A percentile compares a stretch with the other conserved stretches of the same genome.
Conservation (phyloP, 2,797 vertebrate species). For the Pipistrellus nathusii region DNA sequence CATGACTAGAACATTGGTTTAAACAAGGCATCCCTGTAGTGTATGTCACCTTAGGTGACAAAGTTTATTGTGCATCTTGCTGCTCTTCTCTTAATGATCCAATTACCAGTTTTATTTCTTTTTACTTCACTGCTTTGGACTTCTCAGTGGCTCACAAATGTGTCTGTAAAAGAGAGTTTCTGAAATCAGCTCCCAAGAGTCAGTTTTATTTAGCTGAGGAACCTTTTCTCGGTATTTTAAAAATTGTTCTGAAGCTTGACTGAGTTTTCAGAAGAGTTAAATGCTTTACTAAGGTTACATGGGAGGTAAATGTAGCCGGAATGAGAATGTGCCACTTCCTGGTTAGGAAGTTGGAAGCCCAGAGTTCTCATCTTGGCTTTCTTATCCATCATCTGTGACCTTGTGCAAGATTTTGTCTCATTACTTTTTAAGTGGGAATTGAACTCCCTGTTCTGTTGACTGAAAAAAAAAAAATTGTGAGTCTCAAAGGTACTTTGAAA, state of each 20-base stretch:
- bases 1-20: not conserved
- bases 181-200: not conserved
- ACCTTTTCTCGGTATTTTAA: not conserved
- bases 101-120: not conserved
- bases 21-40: not conserved
- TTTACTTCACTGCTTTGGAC: not conserved
- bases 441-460: not conserved
- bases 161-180: not conserved
- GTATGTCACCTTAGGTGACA: not conserved
- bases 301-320: not conserved
- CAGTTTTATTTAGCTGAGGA: conserved; percentile 2
- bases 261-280: conserved; percentile 23
- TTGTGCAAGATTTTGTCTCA: not conserved
- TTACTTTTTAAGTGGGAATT: conserved; percentile 51
- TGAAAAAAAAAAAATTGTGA: not conserved
- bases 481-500: conserved; percentile 19
- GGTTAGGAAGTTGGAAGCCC: not conserved
- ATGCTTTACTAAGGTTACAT: not conserved
- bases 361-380: not conserved
- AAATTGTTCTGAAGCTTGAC: conserved; percentile 6
- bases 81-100: not conserved
- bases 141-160: not conserved
- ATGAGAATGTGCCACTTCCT: not conserved
- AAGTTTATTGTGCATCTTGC: not conserved
- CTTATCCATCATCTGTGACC: not conserved